A percentile compares a stretch with the other conserved stretches of the same genome.
Conservation (phyloP, 2,113 vertebrate species). For the Pteruthius melanotis region DNA sequence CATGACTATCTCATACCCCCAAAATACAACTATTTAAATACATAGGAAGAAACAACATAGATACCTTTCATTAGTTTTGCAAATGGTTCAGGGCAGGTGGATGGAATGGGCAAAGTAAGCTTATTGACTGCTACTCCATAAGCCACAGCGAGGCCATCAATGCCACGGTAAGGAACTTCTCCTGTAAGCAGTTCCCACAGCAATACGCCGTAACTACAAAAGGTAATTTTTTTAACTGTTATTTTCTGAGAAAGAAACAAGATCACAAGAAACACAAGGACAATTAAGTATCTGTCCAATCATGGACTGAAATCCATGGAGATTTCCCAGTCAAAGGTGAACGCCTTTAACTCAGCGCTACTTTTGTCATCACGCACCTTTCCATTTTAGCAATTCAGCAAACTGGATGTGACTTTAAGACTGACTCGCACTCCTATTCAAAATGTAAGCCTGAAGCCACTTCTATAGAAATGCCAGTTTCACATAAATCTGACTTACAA, state of each 20-base stretch:
- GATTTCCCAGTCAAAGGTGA: neutral
- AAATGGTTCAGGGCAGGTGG: slow-evolving; percentile 94
- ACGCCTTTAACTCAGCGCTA: neutral
- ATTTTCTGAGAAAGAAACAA: neutral
- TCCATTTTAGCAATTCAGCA: neutral
- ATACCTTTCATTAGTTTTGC: slow-evolving; percentile 96
- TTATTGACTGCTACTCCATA: slow-evolving; percentile 96
- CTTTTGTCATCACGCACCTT: neutral
- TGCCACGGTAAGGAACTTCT: slow-evolving; percentile 94
- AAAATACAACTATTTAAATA: neutral
- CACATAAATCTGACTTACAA: neutral
- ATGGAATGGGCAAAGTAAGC: slow-evolving; percentile 92
- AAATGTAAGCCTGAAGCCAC: neutral
- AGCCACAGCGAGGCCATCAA: slow-evolving; percentile 93
- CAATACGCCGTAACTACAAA: slow-evolving; percentile 90
- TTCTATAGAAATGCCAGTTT: neutral
- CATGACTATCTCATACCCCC: neutral
- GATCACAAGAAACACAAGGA: neutral
- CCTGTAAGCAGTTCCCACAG: slow-evolving; percentile 97
- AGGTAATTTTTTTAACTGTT: slow-evolving; percentile 4
- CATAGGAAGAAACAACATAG: neutral
- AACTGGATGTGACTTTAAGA: neutral
- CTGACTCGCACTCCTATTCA: neutral
- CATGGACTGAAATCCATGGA: neutral
- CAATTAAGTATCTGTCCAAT: neutral